Percentiles rank a stretch among this genome's conserved stretches.
Conservation (phyloP, 2,888 invertebrate species). For the Drosophila mulleri region DNA sequence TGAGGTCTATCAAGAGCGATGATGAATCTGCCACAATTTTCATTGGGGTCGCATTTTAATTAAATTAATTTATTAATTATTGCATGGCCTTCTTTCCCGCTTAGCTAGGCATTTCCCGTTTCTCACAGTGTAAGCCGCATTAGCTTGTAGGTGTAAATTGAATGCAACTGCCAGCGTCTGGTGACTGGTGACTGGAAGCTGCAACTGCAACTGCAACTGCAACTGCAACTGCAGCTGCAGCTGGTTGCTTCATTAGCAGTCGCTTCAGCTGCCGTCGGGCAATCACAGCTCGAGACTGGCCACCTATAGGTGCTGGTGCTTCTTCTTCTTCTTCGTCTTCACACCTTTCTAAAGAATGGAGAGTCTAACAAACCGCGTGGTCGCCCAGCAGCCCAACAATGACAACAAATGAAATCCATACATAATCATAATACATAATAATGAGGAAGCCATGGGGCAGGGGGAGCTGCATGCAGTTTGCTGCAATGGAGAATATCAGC, state of each 20-base stretch:
- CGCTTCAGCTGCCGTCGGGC: constrained; percentile 25
- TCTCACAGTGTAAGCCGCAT: constrained; percentile 31
- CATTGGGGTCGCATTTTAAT: constrained; percentile 46
- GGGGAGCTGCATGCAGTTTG: neutral
- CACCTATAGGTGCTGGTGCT: neutral
- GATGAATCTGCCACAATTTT: constrained; percentile 24
- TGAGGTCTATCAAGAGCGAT: constrained; percentile 32
- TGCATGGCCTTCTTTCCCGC: constrained; percentile 4
- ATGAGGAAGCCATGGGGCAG: constrained; percentile 20
- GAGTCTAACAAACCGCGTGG: constrained; percentile 36
- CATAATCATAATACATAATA: constrained; percentile 73
- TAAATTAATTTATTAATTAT: constrained; percentile 40
- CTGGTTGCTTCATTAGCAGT: constrained; percentile 58
- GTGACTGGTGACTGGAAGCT: neutral
- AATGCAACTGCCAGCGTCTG: constrained; percentile 22
- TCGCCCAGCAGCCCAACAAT: constrained; percentile 33
- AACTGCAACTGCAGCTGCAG: constrained; percentile 4
- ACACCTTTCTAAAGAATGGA: constrained; percentile 52
- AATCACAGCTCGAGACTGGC: constrained; percentile 19
- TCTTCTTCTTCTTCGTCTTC: constrained; percentile 28
- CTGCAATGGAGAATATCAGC: constrained; percentile 35
- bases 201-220: constrained; percentile 3
- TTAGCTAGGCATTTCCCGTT: constrained; percentile 14
- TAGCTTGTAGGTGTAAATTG: constrained; percentile 60
- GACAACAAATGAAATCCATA: constrained; percentile 71